Base-by-base conservation (phyloP, 1,140 invertebrate genomes). In the Plectrocnemia conspersa region DNA sequence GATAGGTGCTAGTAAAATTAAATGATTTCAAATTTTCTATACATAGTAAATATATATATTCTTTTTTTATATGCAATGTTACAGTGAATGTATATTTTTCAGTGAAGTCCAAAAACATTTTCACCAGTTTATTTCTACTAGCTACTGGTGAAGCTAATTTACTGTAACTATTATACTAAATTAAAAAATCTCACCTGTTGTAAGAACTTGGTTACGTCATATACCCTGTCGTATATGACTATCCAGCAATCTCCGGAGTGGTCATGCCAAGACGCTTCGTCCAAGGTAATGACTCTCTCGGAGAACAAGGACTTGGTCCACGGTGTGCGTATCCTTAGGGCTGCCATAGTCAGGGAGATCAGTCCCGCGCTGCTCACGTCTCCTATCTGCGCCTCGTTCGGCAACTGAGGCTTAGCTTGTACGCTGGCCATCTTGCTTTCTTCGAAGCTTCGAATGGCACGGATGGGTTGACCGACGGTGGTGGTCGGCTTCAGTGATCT, bases 181-280 rank as follows among this genome's bases (percentile, higher is more conserved):
- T 45, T 6, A 35, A 4, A 33, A 15, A 32, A 11, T 61, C 46
- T 65, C 64, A 81, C 79, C 85, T 79, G 77, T 54, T 79, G 71
- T n/a, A 88, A 62, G 61, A 89, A 87, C 3, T 77, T 75, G 1
- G 86, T 86, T 19, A 87, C 80, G 56, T 89, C 80, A 65, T 88
- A 89, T 4, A 89, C 84, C 23, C 83, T 78, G 68, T 88, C 85
- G 65, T 84, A 83, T 41, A 89, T 80, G 2, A 86, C 77, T 18
- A 88, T 68, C 84, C 84, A 87, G 63, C 85, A 87, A 64, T 83
- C 81, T 3, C 76, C 66, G 2, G 64, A 61, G 1, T 75, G 77
- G 62, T 88, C 85, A 55, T 88, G 85, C 59, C 76, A 74, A 0
- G 79, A 73, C 0, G 86, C 80, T 69, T 86, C 80, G 18, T 79